phyloP scores from a whole-genome alignment of 2,888 invertebrate species.

The Myopa testacea region DNA sequence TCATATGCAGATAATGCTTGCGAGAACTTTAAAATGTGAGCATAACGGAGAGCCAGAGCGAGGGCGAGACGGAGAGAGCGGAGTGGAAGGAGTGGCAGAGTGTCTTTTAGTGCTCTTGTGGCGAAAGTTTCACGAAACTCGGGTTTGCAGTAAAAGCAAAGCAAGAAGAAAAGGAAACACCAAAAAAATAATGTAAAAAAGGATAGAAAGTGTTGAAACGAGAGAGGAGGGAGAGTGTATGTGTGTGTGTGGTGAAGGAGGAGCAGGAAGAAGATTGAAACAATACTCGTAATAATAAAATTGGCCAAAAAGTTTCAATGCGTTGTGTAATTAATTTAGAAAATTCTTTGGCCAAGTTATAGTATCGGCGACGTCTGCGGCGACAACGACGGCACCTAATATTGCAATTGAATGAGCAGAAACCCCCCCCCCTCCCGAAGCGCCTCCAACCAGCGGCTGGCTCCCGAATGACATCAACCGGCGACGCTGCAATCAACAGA shows the following conservation, averaged over 20 bases:
- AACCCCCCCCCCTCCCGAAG: not conserved
- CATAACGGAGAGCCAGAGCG: not conserved
- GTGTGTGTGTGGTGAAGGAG: not conserved
- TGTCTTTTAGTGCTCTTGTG: constrained; percentile 39
- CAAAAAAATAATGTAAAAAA: too few species aligned
- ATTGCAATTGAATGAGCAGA: constrained; percentile 29
- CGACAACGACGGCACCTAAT: not conserved
- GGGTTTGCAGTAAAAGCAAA: not conserved
- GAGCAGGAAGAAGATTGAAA: not conserved
- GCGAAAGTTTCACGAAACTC: constrained; percentile 31
- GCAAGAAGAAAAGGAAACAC: not conserved
- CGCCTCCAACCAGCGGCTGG: not conserved
- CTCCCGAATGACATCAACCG: not conserved
- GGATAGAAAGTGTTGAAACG: not conserved
- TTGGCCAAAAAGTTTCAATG: constrained; percentile 32
- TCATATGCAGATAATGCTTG: constrained; percentile 38
- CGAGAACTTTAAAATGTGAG: constrained; percentile 8
- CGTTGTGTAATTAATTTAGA: constrained; percentile 36
- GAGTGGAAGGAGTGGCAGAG: constrained; percentile 15
- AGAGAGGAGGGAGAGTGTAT: not conserved
- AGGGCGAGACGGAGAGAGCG: too few species aligned
- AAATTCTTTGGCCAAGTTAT: constrained; percentile 17
- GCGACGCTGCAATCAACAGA: constrained; percentile 20
- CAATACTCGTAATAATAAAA: not conserved
- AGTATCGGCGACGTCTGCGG: constrained; percentile 1